Percentiles rank a stretch among this genome's conserved stretches.
Evolutionary conservation across 2,113 vertebrate genomes (phyloP).

Genomic region (Cardinalis cardinalis): DNA sequence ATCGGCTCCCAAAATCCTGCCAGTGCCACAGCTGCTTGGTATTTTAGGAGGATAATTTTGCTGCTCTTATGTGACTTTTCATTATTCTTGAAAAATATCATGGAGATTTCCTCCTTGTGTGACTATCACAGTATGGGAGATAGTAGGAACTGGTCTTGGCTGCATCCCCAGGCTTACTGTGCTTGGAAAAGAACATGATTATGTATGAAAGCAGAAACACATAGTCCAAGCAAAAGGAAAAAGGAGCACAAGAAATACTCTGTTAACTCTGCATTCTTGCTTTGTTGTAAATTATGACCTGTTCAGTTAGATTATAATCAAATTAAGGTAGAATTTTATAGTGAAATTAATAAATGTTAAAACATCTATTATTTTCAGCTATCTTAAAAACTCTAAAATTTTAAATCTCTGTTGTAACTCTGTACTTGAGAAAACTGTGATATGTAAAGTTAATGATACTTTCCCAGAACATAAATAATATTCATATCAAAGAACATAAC

Average conservation of each 20-base stretch:
- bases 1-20: neutral
- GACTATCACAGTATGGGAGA: neutral
- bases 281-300: neutral
- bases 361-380: neutral
- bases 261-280: neutral
- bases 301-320: neutral
- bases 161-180: neutral
- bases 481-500: neutral
- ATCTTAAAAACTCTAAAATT: neutral
- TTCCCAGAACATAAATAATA: neutral
- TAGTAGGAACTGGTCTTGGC: neutral
- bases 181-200: neutral
- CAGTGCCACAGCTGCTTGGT: constrained; percentile 9
- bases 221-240: neutral
- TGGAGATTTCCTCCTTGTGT: neutral
- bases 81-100: constrained; percentile 8
- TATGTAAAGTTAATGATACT: neutral
- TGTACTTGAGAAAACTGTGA: neutral
- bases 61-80: neutral
- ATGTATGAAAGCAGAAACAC: neutral
- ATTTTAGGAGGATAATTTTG: neutral
- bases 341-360: neutral
- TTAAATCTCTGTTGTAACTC: accelerated
- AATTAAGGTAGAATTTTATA: neutral
- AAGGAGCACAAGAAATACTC: neutral